Conservation (phyloP, 2,888 invertebrate species). For the Trichogramma evanescens region DNA sequence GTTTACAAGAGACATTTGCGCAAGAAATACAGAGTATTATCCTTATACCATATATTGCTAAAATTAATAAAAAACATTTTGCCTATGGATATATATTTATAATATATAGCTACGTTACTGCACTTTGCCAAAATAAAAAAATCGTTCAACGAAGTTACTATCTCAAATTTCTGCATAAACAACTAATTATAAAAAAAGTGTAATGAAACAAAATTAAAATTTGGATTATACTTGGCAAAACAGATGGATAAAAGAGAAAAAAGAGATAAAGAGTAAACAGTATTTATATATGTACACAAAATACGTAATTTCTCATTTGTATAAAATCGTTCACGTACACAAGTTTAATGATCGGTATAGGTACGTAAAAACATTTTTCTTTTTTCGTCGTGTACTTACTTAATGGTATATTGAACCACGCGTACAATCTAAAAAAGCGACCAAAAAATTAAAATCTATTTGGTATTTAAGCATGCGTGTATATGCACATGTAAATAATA, state of each 20-base stretch:
- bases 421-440: constrained; percentile 18
- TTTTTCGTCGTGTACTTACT: constrained; percentile 5
- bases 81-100: constrained; percentile 2
- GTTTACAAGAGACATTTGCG: constrained; percentile 4
- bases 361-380: background rate
- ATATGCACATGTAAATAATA: constrained; percentile 18
- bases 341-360: background rate
- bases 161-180: constrained; percentile 9
- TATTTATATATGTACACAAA: too few species aligned
- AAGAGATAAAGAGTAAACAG: background rate
- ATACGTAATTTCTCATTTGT: too few species aligned
- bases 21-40: constrained; percentile 14
- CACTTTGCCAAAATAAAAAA: background rate
- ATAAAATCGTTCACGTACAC: too few species aligned
- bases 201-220: constrained; percentile 9
- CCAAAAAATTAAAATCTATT: constrained; percentile 12
- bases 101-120: background rate
- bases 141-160: too few species aligned
- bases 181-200: constrained; percentile 14
- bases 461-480: constrained; percentile 31
- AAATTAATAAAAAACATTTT: constrained; percentile 15
- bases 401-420: background rate
- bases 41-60: constrained; percentile 11
- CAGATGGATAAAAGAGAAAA: background rate
- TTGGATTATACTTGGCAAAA: background rate